phyloP scores from a whole-genome alignment of 2,113 vertebrate genomes.

The Nesogale talazaci region DNA sequence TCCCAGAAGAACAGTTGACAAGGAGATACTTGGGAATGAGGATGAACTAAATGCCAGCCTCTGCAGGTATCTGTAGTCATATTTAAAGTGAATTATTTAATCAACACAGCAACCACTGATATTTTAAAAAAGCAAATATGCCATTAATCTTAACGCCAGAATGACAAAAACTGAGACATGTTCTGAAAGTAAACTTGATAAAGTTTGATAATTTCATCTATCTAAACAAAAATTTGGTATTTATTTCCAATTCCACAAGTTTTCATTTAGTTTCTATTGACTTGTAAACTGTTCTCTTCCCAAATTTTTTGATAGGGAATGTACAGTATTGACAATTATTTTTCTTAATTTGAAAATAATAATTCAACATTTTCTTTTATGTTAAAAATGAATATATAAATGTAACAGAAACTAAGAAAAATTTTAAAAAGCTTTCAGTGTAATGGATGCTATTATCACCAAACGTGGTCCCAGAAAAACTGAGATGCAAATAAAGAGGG shows the following conservation, averaged over 20 bases:
- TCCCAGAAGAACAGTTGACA: background rate
- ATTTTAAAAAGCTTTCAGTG: background rate
- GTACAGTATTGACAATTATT: background rate
- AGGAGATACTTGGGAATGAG: background rate
- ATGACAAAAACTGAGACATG: background rate
- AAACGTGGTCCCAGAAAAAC: no score
- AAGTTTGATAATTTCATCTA: background rate
- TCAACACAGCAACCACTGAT: slow-evolving; percentile 1
- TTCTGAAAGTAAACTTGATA: background rate
- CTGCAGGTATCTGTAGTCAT: background rate
- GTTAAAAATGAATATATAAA: slow-evolving; percentile 27
- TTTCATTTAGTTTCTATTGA: background rate
- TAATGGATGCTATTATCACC: slow-evolving; percentile 52
- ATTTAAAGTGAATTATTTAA: slow-evolving; percentile 30
- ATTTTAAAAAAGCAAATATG: background rate
- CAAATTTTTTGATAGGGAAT: background rate
- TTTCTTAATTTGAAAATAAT: slow-evolving; percentile 29
- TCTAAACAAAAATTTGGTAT: background rate
- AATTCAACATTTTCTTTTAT: slow-evolving; percentile 37
- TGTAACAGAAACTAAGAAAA: background rate
- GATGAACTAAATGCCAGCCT: background rate
- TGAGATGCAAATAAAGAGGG: no score
- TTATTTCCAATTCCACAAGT: background rate
- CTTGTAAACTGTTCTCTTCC: background rate
- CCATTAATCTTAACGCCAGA: background rate